Conservation (phyloP, 2,797 vertebrate species). For the Esox masquinongy region DNA sequence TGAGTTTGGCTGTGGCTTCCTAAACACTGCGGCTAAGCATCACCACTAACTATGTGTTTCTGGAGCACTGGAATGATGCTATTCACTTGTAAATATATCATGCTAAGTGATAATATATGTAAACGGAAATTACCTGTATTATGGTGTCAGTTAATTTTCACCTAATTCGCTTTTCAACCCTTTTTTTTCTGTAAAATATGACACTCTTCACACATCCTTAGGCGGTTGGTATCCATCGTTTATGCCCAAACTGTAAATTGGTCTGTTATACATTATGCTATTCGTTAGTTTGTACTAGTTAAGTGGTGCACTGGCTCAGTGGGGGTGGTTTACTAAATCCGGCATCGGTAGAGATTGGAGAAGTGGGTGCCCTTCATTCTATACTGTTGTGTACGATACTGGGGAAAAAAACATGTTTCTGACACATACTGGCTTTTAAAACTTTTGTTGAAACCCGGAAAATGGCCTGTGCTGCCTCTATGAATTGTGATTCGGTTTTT, state of each 20-base stretch:
- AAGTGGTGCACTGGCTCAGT: background rate
- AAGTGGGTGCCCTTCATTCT: background rate
- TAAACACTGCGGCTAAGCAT: background rate
- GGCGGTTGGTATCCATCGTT: background rate
- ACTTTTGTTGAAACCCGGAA: constrained; percentile 36
- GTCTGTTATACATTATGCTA: background rate
- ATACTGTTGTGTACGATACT: background rate
- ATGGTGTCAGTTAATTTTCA: constrained; percentile 1
- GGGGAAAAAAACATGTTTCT: too few species aligned
- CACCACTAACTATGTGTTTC: background rate
- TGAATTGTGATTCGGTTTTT: constrained; percentile 55
- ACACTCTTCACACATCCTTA: background rate
- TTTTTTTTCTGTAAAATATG: background rate
- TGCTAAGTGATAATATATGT: constrained; percentile 4
- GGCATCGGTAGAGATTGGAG: background rate
- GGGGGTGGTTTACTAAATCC: background rate
- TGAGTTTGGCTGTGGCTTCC: background rate
- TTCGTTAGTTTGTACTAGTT: background rate
- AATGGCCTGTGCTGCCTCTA: constrained; percentile 43
- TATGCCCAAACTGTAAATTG: background rate
- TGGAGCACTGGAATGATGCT: background rate
- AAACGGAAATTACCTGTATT: background rate
- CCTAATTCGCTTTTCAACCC: background rate
- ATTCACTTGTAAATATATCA: background rate
- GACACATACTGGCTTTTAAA: constrained; percentile 41